Base-by-base conservation (phyloP, 2,888 invertebrate genomes). In the Geotrupes spiniger region DNA sequence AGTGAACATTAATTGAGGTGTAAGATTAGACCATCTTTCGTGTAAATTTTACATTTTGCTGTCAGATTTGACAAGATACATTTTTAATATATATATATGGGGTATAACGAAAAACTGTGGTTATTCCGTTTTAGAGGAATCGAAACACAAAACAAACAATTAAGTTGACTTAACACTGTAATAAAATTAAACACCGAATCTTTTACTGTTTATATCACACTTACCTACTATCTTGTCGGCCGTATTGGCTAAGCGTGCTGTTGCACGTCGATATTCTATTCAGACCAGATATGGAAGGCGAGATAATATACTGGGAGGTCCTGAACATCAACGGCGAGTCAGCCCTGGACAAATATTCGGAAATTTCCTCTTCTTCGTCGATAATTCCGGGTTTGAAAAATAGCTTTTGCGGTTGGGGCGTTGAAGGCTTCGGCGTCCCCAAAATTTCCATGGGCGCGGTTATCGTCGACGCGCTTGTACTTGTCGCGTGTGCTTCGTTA, bases 251-350 rank as follows among this genome's bases (percentile, higher is more conserved):
- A n/a, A 55, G 42, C 3, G 57, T 57, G 39, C 61, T 61, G 12
- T 59, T 59, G 40, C 59, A 61, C 9, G 61, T 61, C 4, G 54
- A 52, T 15, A 58, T 56, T 41, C 61, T 51, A 51, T 56, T 56
- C 26, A 61, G 31, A 25, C 57, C 57, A 29, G 52, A 49, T 10
- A 48, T 46, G 11, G 47, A 29, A 27, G 56, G 49, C 21, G 46
- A 25, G 3, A 56, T 36, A 14, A 51, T 48, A 10, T 54, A 46
- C 10, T 59, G 59, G 4, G 53, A 42, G 9, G 43, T 41, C 5
- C 51, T 47, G 43, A 41, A 53, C 33, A 61, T 41, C 4, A 61
- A 36, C 8, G 61, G 61, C 16, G 61, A 56, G 26, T 61, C 61
- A 3, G 51, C 50, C n/a, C 45, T 46, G 3, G 56, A 51, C 9